These are phyloP conservation scores for Tenualosa ilisha DNA, from an alignment of 2,797 vertebrate species.

Conservation along the genomic window DNA sequence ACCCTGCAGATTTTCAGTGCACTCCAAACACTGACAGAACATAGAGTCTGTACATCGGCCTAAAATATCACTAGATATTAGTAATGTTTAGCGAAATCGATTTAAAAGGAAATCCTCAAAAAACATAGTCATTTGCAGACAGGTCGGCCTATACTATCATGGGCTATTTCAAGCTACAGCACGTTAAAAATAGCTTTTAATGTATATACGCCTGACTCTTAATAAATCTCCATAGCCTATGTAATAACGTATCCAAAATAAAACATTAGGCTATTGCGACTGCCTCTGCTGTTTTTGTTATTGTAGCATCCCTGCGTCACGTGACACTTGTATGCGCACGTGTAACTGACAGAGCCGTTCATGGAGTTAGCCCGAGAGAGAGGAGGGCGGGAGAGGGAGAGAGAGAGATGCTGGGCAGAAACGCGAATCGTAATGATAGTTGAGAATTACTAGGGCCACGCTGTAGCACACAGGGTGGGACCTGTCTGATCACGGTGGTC, in stretches of 20 bases:
- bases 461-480: conserved; percentile 39
- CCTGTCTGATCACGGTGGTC: not conserved
- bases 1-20: not conserved
- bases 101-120: not conserved
- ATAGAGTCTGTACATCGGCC: not conserved
- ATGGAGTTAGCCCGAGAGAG: conserved; percentile 52
- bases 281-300: conserved; percentile 35
- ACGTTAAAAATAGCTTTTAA: not conserved
- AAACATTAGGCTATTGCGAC: not conserved
- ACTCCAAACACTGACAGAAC: not conserved
- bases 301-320: conserved; percentile 51
- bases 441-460: conserved; percentile 47
- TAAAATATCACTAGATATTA: not conserved
- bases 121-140: not conserved
- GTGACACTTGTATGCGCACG: conserved; percentile 60
- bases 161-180: not conserved
- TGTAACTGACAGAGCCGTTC: conserved; percentile 62
- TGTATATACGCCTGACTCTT: not conserved
- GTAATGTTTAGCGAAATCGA: not conserved
- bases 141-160: not conserved
- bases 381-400: conserved; percentile 32
- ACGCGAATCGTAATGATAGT: conserved; percentile 32
- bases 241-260: not conserved
- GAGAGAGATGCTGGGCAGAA: not conserved
- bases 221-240: not conserved